Evolutionary conservation across 2,888 invertebrate species (phyloP).

Genomic region (Microchrysa polita): DNA sequence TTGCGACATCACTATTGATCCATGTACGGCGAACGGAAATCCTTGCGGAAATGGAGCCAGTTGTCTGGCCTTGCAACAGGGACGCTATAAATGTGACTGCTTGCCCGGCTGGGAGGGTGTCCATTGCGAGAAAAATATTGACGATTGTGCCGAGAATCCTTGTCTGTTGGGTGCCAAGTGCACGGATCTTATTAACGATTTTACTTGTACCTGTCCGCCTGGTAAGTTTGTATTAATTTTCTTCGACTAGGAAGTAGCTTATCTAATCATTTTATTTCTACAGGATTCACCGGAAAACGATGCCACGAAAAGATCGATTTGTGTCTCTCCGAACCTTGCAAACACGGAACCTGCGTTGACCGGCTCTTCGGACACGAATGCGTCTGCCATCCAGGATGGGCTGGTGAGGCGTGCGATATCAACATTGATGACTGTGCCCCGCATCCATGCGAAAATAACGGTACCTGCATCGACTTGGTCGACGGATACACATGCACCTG

Average conservation of each 20-base stretch:
- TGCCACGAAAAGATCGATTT: conserved; percentile 96
- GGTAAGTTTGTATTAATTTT: conserved; percentile 59
- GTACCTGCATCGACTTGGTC: conserved; percentile 87
- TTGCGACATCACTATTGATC: conserved; percentile 91
- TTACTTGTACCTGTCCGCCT: conserved; percentile 90
- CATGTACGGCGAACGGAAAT: conserved; percentile 87
- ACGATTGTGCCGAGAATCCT: conserved; percentile 93
- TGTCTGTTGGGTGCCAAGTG: conserved; percentile 91
- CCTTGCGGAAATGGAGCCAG: conserved; percentile 91
- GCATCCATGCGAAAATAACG: conserved; percentile 91
- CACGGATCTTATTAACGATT: conserved; percentile 94
- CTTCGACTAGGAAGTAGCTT: neutral
- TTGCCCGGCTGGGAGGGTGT: conserved; percentile 97
- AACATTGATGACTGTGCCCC: conserved; percentile 92
- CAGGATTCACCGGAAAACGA: conserved; percentile 89
- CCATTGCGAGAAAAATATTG: conserved; percentile 90
- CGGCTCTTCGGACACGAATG: conserved; percentile 87
- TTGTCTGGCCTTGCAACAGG: conserved; percentile 89
- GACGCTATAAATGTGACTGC: conserved; percentile 94
- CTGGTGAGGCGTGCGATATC: conserved; percentile 83
- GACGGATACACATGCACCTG: conserved; percentile 88
- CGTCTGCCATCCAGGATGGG: conserved; percentile 93
- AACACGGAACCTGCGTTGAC: conserved; percentile 93
- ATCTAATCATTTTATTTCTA: neutral
- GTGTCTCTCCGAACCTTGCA: conserved; percentile 89